phyloP scores from a whole-genome alignment of 2,113 vertebrate genomes.

The Quiscalus mexicanus region DNA sequence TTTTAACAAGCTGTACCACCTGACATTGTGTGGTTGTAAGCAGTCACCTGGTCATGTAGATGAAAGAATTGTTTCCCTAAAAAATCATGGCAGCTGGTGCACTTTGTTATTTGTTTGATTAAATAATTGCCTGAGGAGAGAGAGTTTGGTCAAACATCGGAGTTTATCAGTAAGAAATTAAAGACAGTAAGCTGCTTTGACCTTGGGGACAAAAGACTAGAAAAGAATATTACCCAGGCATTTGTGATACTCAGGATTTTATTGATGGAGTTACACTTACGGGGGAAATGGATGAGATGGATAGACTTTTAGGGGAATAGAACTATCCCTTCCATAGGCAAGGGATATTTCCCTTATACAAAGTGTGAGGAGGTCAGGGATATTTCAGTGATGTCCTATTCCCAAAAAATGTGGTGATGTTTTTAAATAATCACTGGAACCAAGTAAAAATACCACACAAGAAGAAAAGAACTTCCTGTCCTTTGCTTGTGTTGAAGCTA shows the following conservation, averaged over 20 bases:
- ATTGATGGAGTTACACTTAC: not conserved
- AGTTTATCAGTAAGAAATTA: not conserved
- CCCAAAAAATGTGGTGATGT: not conserved
- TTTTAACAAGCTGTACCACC: not conserved
- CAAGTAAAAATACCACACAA: not conserved
- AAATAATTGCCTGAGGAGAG: not conserved
- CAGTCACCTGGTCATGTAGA: not conserved
- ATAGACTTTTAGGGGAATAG: not conserved
- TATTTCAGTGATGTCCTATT: not conserved
- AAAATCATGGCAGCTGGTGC: not conserved
- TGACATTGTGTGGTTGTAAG: rapidly evolving
- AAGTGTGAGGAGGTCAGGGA: not conserved
- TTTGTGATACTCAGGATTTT: not conserved
- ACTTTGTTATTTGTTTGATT: not conserved
- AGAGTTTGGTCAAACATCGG: not conserved
- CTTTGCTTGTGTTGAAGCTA: not conserved
- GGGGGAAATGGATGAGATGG: not conserved
- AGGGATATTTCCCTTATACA: not conserved
- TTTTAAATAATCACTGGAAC: not conserved
- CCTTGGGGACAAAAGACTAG: not conserved
- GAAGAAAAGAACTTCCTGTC: not conserved
- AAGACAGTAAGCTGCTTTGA: not conserved
- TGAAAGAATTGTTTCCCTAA: not conserved
- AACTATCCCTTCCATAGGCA: not conserved
- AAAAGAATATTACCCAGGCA: not conserved